Conservation (phyloP, 2,113 vertebrate species). For the Talpa occidentalis region DNA sequence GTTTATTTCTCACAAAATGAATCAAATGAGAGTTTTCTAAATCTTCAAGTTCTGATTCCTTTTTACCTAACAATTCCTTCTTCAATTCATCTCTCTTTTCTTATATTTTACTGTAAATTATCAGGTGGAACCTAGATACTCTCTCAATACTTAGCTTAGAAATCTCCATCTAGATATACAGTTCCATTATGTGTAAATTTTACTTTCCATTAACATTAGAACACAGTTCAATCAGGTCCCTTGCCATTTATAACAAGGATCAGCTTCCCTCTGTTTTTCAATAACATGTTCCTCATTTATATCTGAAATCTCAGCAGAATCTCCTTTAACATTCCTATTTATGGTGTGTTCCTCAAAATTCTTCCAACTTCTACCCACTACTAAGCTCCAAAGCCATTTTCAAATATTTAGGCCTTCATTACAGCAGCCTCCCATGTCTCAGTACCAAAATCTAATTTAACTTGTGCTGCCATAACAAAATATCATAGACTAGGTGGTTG, state of each 20-base stretch:
- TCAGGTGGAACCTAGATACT: neutral
- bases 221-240: neutral
- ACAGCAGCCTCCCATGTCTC: neutral
- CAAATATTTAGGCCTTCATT: neutral
- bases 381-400: neutral
- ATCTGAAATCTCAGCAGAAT: neutral
- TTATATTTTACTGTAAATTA: neutral
- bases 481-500: neutral
- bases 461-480: neutral
- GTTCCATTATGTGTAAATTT: neutral
- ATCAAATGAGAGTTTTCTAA: neutral
- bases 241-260: neutral
- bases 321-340: neutral
- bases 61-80: neutral
- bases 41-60: neutral
- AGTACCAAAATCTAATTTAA: neutral
- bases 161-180: neutral
- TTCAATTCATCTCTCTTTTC: neutral
- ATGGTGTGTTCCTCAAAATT: neutral
- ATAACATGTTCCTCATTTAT: neutral
- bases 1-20: neutral
- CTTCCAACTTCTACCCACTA: neutral
- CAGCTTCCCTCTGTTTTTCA: neutral
- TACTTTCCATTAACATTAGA: neutral
- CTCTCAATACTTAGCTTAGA: neutral